Conservation (phyloP, 2,888 invertebrate genomes). For the Poecilobothrus nobilitatus region DNA sequence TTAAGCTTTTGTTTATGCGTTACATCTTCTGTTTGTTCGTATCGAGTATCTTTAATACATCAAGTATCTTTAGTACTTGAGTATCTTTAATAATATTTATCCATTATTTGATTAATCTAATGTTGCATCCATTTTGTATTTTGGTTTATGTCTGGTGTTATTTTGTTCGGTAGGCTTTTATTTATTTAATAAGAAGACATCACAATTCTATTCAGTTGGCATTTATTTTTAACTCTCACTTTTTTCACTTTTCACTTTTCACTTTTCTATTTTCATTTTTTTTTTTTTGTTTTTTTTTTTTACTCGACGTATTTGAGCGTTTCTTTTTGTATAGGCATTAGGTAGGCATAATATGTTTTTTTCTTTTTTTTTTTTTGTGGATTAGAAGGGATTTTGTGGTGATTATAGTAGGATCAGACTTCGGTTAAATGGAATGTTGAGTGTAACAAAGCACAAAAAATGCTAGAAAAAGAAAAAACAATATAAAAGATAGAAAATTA, state of each 20-base stretch:
- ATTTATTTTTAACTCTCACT: background rate
- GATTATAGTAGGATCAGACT: background rate
- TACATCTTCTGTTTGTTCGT: no score
- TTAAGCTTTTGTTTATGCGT: no score
- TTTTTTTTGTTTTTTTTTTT: background rate
- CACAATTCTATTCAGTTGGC: background rate
- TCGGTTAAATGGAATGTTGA: constrained; percentile 1
- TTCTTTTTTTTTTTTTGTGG: background rate
- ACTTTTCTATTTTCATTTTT: background rate
- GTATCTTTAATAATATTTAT: no score
- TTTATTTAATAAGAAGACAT: no score
- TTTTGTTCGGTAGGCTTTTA: no score
- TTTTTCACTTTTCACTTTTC: background rate
- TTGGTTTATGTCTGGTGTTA: no score
- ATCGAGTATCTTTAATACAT: no score
- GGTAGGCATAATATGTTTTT: background rate
- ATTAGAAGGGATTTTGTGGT: background rate
- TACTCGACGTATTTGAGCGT: background rate
- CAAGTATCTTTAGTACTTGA: no score
- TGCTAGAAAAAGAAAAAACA: background rate
- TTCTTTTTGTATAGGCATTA: background rate
- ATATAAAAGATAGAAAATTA: background rate
- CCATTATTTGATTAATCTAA: no score
- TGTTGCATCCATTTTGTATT: no score
- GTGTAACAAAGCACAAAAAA: background rate